Evolutionary conservation across 2,113 vertebrate species (phyloP).

Genomic region (Anolis carolinensis): DNA sequence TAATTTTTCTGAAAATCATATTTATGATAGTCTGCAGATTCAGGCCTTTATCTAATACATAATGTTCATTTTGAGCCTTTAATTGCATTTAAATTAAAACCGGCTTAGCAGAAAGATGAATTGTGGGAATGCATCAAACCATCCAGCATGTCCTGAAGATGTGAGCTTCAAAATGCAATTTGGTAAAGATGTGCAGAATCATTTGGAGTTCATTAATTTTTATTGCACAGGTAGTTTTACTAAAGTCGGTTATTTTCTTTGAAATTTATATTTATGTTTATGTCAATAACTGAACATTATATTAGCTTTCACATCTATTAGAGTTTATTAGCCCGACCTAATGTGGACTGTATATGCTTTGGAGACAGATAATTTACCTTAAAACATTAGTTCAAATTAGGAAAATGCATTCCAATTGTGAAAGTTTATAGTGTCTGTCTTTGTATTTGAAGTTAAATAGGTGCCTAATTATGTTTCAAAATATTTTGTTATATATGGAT

Average conservation of each 20-base stretch:
- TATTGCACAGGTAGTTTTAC: conserved; percentile 89
- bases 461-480: conserved; percentile 55
- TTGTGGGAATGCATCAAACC: conserved; percentile 90
- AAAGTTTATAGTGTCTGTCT: conserved; percentile 23
- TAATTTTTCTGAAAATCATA: conserved; percentile 89
- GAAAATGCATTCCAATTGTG: conserved; percentile 47
- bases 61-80: conserved; percentile 94
- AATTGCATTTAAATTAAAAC: conserved; percentile 97
- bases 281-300: conserved; percentile 83
- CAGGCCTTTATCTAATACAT: conserved; percentile 91
- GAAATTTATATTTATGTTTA: conserved; percentile 87
- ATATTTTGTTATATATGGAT: conserved; percentile 20
- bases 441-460: conserved; percentile 42
- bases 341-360: conserved; percentile 70
- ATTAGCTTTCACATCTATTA: conserved; percentile 80
- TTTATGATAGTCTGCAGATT: conserved; percentile 90
- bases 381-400: conserved; percentile 63
- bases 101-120: conserved; percentile 91
- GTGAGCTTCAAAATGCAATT: conserved; percentile 92
- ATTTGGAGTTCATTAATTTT: conserved; percentile 95
- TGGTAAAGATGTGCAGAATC: conserved; percentile 84
- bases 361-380: conserved; percentile 68
- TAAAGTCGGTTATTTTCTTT: conserved; percentile 87
- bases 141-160: conserved; percentile 89
- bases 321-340: conserved; percentile 80